phyloP scores from a whole-genome alignment of 2,113 vertebrate species.

The Urocitellus parryii region DNA sequence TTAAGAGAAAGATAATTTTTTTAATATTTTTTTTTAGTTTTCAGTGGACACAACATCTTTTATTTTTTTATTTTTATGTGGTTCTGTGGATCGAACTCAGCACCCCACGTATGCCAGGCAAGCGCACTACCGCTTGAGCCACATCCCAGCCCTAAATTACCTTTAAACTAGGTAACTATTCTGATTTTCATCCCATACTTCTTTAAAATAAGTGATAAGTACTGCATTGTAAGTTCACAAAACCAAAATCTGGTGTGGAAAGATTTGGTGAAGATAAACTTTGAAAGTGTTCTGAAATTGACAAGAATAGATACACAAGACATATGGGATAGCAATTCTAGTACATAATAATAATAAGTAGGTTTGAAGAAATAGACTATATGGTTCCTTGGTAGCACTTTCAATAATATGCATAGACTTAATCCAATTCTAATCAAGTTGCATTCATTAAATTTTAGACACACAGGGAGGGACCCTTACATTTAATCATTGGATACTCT shows the following conservation, averaged over 20 bases:
- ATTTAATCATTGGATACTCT: not conserved
- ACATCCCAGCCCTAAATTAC: not conserved
- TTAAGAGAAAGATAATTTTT: too few relatives aligned
- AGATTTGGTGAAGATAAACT: not conserved
- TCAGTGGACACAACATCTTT: too few relatives aligned
- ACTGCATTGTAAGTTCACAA: not conserved
- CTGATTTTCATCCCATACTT: not conserved
- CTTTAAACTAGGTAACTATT: not conserved
- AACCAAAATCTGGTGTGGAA: too few relatives aligned
- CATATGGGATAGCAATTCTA: not conserved
- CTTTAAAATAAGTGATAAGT: not conserved
- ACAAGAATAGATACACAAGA: not conserved
- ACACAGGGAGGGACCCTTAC: not conserved
- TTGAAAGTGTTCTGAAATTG: not conserved
- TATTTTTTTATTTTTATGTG: too few relatives aligned
- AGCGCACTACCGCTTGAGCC: too few relatives aligned
- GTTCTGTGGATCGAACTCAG: too few relatives aligned
- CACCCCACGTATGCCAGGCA: too few relatives aligned
- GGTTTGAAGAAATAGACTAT: not conserved
- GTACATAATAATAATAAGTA: not conserved
- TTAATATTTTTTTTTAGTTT: too few relatives aligned
- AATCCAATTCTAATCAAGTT: not conserved
- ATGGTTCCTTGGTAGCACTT: not conserved
- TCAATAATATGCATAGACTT: not conserved
- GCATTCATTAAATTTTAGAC: constrained; percentile 4